phyloP scores from a whole-genome alignment of 2,888 invertebrate species.

The Lymantria dispar region DNA sequence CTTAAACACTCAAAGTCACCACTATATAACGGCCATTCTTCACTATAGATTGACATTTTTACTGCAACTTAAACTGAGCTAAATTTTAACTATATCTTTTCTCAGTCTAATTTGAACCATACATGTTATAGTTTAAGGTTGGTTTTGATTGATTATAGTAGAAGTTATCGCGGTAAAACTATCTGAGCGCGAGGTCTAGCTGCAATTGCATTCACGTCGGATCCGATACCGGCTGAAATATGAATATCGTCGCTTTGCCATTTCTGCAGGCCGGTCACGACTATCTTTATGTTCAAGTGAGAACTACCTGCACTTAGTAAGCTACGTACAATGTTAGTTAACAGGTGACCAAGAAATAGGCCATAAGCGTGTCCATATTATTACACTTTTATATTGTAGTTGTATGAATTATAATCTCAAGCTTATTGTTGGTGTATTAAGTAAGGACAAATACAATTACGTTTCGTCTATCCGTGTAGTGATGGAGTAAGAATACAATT shows the following conservation, averaged over 20 bases:
- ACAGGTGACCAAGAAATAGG: not conserved
- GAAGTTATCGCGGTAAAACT: conserved; percentile 21
- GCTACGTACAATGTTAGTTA: conserved; percentile 2
- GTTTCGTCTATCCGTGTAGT: no score
- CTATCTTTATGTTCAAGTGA: conserved; percentile 38
- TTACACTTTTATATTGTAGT: no score
- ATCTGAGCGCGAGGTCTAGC: conserved; percentile 25
- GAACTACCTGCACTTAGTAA: conserved; percentile 18
- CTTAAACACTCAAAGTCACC: not conserved
- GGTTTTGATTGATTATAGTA: conserved; percentile 1
- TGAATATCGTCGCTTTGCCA: conserved; percentile 53
- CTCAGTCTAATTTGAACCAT: conserved; percentile 14
- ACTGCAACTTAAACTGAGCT: conserved; percentile 12
- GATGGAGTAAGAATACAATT: no score
- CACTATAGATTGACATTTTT: not conserved
- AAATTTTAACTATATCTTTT: conserved; percentile 29
- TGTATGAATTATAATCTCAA: no score
- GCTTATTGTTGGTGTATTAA: no score
- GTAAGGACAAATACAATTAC: no score
- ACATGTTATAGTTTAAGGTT: conserved; percentile 2
- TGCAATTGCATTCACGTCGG: conserved; percentile 44
- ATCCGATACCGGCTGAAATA: conserved; percentile 57
- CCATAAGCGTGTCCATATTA: conserved; percentile 9
- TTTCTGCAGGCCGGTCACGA: conserved; percentile 53
- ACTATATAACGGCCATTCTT: not conserved